Evolutionary conservation across 1,140 invertebrate genomes (phyloP), one percentile per base, ranked within the genome.

Genomic region (Drosophila tani): DNA sequence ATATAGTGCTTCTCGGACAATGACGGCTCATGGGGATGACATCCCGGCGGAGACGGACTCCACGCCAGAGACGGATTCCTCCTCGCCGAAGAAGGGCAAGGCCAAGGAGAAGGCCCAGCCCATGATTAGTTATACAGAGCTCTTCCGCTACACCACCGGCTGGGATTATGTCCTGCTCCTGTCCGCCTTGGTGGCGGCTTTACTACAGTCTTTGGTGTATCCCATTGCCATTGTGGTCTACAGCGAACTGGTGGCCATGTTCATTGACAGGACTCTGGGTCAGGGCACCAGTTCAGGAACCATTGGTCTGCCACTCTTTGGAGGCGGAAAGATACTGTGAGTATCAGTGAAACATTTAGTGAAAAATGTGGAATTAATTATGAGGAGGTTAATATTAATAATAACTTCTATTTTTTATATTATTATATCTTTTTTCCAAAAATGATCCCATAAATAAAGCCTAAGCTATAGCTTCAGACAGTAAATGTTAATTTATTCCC

Each of bases 221-320:
- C 95, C 96, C 3, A 83, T 94, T 4, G 94, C 96, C 27, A 95
- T 96, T 41, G 92, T 96, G 4, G 93, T 96, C 7, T 96, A 96
- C 92, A 96, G 96, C 12, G 94, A 95, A 78, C 93, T 96, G 73
- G 95, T 96, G 3, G 95, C 95, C 5, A 93, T 96, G 55, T 93
- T 96, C 75, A 95, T 96, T 8, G 94, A 93, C 51, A 64, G 94
- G 1, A 93, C 93, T 40, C 78, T 80, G 6, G 91, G 91, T 0
- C 59, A 84, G 3, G 82, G 92, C 3, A 92, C 92, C 8, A 80
- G 93, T 17, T 94, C 94, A 50, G 91, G 79, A 5, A 92, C 92
- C 1, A 66, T 87, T 12, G 81, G 94, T 11, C 73, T 94, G 29
- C 70, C 75, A 0, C 21, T 92, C 1, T 94, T 94, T 63, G 94